Evolutionary conservation across 2,888 invertebrate genomes (phyloP).

Genomic region (Geophilus truncorum): DNA sequence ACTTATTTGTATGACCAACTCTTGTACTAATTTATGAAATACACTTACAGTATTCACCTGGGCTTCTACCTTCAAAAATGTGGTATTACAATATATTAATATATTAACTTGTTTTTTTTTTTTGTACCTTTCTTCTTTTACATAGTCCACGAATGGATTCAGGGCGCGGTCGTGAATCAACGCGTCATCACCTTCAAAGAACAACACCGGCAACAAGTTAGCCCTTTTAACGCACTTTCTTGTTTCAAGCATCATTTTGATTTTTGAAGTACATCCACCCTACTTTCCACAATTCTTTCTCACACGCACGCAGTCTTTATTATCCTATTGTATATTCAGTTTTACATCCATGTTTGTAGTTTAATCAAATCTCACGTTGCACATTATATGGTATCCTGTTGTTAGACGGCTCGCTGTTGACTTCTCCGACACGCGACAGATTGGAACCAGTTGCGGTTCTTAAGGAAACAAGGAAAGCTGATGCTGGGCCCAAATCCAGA

Average conservation of each 20-base stretch:
- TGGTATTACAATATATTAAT: not conserved
- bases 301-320: not conserved
- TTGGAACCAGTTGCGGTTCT: constrained; percentile 36
- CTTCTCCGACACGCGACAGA: constrained; percentile 37
- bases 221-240: not conserved
- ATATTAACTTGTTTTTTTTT: not conserved
- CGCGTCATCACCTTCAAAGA: constrained; percentile 35
- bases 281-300: no score
- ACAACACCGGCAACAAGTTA: constrained; percentile 32
- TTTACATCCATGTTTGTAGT: not conserved
- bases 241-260: not conserved
- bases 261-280: no score
- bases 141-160: constrained; percentile 13
- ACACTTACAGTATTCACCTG: no score
- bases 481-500: constrained; percentile 28
- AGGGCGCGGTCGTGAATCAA: not conserved
- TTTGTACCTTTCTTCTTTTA: not conserved
- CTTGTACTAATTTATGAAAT: no score
- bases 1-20: no score
- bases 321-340: not conserved
- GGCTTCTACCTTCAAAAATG: no score
- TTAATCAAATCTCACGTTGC: not conserved
- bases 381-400: not conserved
- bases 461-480: constrained; percentile 2
- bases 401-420: constrained; percentile 35